Base-by-base conservation (phyloP, 2,113 vertebrate genomes). In the Cephalopholis sonnerati region DNA sequence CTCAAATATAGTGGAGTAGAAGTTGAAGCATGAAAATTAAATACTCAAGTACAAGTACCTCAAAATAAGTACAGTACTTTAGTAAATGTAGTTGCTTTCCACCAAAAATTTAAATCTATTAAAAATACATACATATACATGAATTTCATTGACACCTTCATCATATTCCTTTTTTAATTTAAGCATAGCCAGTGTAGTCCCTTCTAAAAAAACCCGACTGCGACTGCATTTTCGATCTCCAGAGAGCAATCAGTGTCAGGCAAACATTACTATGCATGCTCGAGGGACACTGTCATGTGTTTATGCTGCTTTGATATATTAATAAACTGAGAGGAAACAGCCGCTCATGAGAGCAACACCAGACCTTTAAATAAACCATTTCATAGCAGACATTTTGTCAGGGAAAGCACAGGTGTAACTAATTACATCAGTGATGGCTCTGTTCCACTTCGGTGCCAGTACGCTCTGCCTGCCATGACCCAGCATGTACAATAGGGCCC, bases 321-420 rank as follows among this genome's bases (percentile, higher is more conserved):
- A 46, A 46, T 29, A 48, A 77, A 57, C n/a, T 11, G 24, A 46
- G 62, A 55, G 61, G 32, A 46, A 65, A 32, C 36, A 65, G 7
- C 0, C 20, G 25, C 18, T 55, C 25, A 69, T 22, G 13, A 57
- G 27, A 63, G 51, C 16, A 50, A 69, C 25, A 22, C 27, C 17
- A 29, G 15, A 48, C 63, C 36, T 63, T 63, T 65, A 27, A 77
- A 79, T 25, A 17, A 7, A 62, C 36, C 62, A 46, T 59, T 71
- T 44, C 32, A 39, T 29, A 63, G 69, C 39, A 73, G 27, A 57
- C 18, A 53, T 72, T 59, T 53, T n/a, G 64, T 18, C 7, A 32
- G 24, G 44, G 67, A 61, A 51, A 61, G 54, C 46, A 57, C 27
- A 50, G 58, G 44, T 70, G 58, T 67, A 44, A 58, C 36, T 64